Conservation (phyloP, 35 echinoderm and acorn worm species). For the Acanthaster planci region DNA sequence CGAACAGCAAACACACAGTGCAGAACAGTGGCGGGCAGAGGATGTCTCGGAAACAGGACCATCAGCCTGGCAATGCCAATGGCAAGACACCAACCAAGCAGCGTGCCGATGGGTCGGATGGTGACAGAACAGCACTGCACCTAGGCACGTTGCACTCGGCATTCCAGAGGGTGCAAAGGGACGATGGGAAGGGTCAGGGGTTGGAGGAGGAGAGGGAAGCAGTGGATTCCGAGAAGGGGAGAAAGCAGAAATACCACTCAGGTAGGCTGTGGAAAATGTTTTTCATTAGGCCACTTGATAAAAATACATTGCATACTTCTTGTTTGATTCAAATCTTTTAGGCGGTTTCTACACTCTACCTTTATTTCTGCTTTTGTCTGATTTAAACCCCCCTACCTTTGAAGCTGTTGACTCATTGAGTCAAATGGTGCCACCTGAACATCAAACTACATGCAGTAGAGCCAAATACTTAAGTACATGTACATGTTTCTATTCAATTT, state of each 20-base stretch:
- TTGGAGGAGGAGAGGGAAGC: not conserved
- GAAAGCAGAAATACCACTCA: constrained; percentile 2
- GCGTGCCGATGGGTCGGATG: not conserved
- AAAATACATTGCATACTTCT: too few relatives aligned
- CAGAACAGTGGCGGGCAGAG: not conserved
- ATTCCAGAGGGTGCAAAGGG: constrained; percentile 23
- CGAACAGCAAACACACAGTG: not conserved
- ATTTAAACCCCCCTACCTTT: too few relatives aligned
- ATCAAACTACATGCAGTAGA: too few relatives aligned
- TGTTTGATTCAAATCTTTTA: too few relatives aligned
- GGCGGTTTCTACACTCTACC: too few relatives aligned
- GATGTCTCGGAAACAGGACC: constrained; percentile 2
- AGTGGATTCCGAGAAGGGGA: not conserved
- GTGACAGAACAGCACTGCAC: not conserved
- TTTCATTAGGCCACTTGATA: too few relatives aligned
- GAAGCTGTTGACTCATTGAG: too few relatives aligned
- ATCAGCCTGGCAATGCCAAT: not conserved
- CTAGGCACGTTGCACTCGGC: not conserved
- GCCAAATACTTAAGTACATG: too few relatives aligned
- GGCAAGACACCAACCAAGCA: not conserved
- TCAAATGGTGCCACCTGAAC: too few relatives aligned
- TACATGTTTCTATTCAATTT: too few relatives aligned
- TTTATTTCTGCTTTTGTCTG: too few relatives aligned
- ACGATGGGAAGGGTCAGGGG: constrained; percentile 12
- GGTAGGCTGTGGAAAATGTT: not conserved